Evolutionary conservation across 2,797 vertebrate species (phyloP).

Genomic region (Falco rusticolus): DNA sequence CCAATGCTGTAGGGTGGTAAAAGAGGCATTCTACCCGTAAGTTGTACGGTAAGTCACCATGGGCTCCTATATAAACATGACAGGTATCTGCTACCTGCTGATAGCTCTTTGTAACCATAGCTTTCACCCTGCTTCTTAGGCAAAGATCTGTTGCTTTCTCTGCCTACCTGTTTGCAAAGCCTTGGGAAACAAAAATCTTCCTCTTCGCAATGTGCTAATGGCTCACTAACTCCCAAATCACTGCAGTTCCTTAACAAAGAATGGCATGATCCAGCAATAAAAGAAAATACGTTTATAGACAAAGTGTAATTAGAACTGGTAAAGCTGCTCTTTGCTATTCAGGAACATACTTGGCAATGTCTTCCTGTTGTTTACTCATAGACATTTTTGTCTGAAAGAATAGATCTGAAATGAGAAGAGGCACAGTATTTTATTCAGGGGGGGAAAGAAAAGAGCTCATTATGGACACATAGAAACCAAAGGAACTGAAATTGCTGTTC

Average conservation of each 20-base stretch:
- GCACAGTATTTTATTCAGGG: not conserved
- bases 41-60: not conserved
- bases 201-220: not conserved
- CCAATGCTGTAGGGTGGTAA: not conserved
- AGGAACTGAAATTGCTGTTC: not conserved
- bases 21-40: not conserved
- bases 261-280: not conserved
- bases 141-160: not conserved
- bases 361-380: not conserved
- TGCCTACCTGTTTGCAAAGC: not conserved
- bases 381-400: not conserved
- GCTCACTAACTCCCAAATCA: not conserved
- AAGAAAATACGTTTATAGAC: not conserved
- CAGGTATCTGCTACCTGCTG: not conserved
- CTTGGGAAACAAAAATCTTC: not conserved
- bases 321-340: not conserved
- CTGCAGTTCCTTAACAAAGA: not conserved
- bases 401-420: not conserved
- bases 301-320: not conserved
- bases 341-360: not conserved
- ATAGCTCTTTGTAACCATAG: not conserved
- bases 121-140: not conserved
- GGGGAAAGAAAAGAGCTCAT: not conserved
- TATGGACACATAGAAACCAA: not conserved
- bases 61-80: not conserved